A percentile compares a stretch with the other conserved stretches of the same genome.
Evolutionary conservation across 30 jellyfish, hydroid and myxozoan genomes (phyloP).

Genomic region (Turritopsis dohrnii): DNA sequence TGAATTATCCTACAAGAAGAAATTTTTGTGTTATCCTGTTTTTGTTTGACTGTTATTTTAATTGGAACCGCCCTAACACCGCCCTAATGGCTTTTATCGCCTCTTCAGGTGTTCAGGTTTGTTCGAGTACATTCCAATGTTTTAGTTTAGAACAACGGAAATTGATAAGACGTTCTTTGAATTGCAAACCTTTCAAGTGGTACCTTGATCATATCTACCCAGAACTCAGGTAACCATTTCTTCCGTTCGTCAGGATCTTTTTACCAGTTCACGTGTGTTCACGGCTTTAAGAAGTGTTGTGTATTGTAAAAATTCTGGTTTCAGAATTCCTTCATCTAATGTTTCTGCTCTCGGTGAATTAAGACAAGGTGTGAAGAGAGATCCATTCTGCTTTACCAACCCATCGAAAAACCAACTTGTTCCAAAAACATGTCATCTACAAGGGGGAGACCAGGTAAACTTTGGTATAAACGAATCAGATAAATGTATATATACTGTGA

Average conservation of each 20-base stretch:
- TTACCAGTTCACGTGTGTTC: neutral
- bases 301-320: neutral
- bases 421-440: slow-evolving; percentile 37
- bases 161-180: slow-evolving; percentile 33
- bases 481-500: no score
- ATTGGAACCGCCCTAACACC: neutral
- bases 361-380: slow-evolving; percentile 27
- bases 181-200: slow-evolving; percentile 72
- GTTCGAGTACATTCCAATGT: neutral
- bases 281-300: no score
- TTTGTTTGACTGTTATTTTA: neutral
- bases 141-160: slow-evolving; percentile 48
- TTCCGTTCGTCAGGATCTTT: neutral
- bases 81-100: no score
- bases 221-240: slow-evolving; percentile 46
- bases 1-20: no score
- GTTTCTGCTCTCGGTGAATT: slow-evolving; percentile 70
- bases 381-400: slow-evolving; percentile 25
- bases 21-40: neutral
- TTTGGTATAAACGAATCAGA: neutral
- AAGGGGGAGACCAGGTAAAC: slow-evolving; percentile 52
- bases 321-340: slow-evolving; percentile 52
- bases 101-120: neutral
- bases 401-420: neutral
- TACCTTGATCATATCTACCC: slow-evolving; percentile 63